These are phyloP conservation scores for Aspidiotus rigidus DNA, from an alignment of 2,888 invertebrate genomes.

Conservation along the genomic window DNA sequence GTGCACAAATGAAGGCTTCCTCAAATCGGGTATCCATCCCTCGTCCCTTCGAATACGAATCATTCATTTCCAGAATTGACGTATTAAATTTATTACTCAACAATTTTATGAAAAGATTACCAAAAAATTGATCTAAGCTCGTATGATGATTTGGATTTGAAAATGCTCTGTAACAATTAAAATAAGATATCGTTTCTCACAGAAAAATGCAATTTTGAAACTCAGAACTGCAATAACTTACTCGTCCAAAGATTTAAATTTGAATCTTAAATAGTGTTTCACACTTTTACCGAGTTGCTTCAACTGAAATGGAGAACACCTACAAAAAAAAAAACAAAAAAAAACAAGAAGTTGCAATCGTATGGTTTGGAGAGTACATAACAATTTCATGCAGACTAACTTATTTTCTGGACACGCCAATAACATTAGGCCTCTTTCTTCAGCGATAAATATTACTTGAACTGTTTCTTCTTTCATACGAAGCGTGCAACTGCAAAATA, in stretches of 20 bases:
- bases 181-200: too few species aligned
- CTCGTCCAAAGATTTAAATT: constrained; percentile 19
- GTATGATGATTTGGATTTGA: neutral
- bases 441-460: constrained; percentile 19
- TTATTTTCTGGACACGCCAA: constrained; percentile 20
- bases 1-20: constrained; percentile 8
- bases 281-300: constrained; percentile 10
- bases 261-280: constrained; percentile 14
- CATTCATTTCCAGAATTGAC: neutral
- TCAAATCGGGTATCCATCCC: neutral
- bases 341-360: neutral
- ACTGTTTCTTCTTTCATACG: constrained; percentile 10
- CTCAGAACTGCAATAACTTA: neutral
- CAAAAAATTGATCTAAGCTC: constrained; percentile 25
- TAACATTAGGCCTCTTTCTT: constrained; percentile 15
- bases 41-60: too few species aligned
- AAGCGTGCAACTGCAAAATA: constrained; percentile 8
- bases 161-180: neutral
- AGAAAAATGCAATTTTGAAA: too few species aligned
- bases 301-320: constrained; percentile 20
- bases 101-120: constrained; percentile 24
- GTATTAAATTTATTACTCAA: constrained; percentile 2
- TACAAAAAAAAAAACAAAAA: constrained; percentile 3
- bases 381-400: neutral
- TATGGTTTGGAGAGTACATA: too few species aligned